Evolutionary conservation across 1,140 invertebrate genomes (phyloP).

Genomic region (Dolichoris vasculosae): DNA sequence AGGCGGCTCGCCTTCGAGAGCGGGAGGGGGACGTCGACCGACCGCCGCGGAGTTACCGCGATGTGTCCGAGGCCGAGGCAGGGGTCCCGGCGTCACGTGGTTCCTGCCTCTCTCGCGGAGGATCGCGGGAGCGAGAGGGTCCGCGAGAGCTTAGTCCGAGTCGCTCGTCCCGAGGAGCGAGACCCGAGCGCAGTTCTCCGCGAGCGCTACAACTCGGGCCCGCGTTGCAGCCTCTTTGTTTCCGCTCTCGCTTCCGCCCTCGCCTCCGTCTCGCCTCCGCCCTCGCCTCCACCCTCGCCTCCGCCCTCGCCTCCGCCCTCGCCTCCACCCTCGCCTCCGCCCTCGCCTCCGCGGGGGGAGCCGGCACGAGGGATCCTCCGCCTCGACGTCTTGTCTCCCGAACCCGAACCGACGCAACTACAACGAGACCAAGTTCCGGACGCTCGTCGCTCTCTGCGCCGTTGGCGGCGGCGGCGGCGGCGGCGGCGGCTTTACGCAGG

Average conservation of each 20-base stretch:
- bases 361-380: neutral
- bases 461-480: neutral
- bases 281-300: too few species aligned
- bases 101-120: slow-evolving; percentile 43
- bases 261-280: neutral
- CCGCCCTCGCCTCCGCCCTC: too few species aligned
- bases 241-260: neutral
- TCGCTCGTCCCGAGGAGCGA: slow-evolving; percentile 60
- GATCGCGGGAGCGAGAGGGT: slow-evolving; percentile 17
- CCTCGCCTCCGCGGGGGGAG: too few species aligned
- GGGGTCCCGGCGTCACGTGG: slow-evolving; percentile 69
- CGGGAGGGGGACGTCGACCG: neutral
- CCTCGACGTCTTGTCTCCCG: neutral
- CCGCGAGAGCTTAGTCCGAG: slow-evolving; percentile 68
- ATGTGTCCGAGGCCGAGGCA: slow-evolving; percentile 61
- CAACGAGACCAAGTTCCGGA: too few species aligned
- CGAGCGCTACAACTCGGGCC: neutral
- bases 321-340: too few species aligned
- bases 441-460: too few species aligned
- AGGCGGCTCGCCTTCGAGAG: neutral
- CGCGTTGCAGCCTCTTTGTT: neutral
- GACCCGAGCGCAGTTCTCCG: slow-evolving; percentile 49
- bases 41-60: slow-evolving; percentile 60
- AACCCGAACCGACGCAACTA: too few species aligned
- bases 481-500: neutral